phyloP scores from a whole-genome alignment of 2,888 invertebrate species.

The Xanthorhoe spadicearia region DNA sequence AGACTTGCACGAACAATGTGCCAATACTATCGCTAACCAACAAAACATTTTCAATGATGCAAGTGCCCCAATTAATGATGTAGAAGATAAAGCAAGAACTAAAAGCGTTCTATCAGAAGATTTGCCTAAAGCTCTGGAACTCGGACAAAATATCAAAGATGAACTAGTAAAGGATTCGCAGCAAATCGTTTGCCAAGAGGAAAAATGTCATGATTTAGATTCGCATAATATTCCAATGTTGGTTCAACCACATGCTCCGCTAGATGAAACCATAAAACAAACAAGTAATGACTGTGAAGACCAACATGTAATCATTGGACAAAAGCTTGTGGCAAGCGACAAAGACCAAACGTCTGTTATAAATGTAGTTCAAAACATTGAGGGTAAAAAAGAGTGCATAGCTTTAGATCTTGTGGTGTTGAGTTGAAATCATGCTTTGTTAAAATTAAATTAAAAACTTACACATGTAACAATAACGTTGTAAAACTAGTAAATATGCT shows the following conservation, averaged over 20 bases:
- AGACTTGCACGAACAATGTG: neutral
- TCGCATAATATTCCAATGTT: neutral
- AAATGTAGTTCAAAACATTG: conserved; percentile 10
- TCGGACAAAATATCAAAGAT: neutral
- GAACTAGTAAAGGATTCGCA: neutral
- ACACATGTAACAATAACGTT: neutral
- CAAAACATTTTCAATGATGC: neutral
- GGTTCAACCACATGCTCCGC: neutral
- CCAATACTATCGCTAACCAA: neutral
- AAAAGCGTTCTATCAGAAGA: neutral
- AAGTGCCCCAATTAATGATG: no score
- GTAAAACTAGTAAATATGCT: neutral
- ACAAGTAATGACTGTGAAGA: conserved; percentile 4
- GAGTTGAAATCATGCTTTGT: neutral
- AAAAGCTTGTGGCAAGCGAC: neutral
- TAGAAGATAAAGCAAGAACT: no score
- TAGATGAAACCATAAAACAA: neutral
- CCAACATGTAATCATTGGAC: neutral
- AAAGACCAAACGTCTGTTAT: conserved; percentile 1
- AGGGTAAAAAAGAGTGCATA: conserved; percentile 12
- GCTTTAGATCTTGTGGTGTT: conserved; percentile 6
- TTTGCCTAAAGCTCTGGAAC: neutral
- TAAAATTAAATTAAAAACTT: neutral
- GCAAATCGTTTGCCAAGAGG: neutral
- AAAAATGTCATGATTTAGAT: neutral